Base-by-base conservation (phyloP, 2,888 invertebrate species). In the Nebria brevicollis region DNA sequence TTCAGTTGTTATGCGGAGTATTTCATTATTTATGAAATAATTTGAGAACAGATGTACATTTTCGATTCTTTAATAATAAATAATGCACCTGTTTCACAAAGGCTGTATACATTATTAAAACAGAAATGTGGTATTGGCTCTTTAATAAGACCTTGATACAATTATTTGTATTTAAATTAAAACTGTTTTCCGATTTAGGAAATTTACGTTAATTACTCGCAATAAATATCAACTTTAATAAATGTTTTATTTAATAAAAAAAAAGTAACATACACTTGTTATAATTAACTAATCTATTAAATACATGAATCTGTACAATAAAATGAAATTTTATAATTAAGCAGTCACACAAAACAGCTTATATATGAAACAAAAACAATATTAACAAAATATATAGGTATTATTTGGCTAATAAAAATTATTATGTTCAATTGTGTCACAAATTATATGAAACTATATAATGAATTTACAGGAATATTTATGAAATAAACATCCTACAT, bases 251-350 rank as follows among this genome's bases (percentile, higher is more conserved):
- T 54, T 13, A 54, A 54, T 54, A 54, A 54, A 54, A 54, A 34
- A 34, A 54, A 54, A 7, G 8, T 11, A 54, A 54, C 54, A 54
- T 54, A 54, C 8, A 54, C 54, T 11, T 54, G 54, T 54, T 13
- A 54, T 54, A 13, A 54, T 54, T 54, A 11, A 8, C 54, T 54
- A 54, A 54, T 54, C 54, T 54, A 54, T 54, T 54, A 54, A 54
- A 54, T 54, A 54, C 54, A 54, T 54, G 54, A 54, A 54, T 54
- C 54, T 54, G 54, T 54, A 54, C 54, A 54, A 54, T 54, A 54
- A 54, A 54, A 54, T 11, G 54, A 54, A 54, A 54, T 54, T 54
- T 54, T 54, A 54, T 54, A 54, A 11, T 54, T 54, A 6, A 54
- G 13, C 54, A 54, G 54, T 54, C 54, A 54, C 54, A 54, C 54